Base-by-base conservation (phyloP, 2,888 invertebrate genomes). In the Sacculina carcini region DNA sequence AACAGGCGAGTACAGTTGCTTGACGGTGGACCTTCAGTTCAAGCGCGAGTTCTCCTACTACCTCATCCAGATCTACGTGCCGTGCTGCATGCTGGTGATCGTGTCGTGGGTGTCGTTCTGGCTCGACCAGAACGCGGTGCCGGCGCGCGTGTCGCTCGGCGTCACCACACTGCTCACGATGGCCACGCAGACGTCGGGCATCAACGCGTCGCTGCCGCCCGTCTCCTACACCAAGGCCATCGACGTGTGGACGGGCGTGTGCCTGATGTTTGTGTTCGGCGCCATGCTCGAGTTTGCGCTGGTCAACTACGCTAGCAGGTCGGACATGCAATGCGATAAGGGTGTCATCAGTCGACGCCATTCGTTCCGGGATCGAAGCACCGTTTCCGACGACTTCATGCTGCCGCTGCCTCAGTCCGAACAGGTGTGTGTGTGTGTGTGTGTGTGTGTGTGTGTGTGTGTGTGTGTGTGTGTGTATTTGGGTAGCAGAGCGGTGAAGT, bases 201-300 rank as follows among this genome's bases (percentile, higher is more conserved):
- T 69, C 57, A 69, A 68, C 58, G 61, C 64, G 28, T 63, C 62
- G 19, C 58, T 66, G 7, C 71, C 71, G 2, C 67, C 71, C 1
- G 72, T 72, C 28, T 69, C 69, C 40, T 72, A 72, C 59, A 70
- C 70, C 0, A 72, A 72, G 56, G 92, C 90, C 58, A 89, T 92
- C 62, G 90, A 92, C 68, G 86, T 92, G 50, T 92, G 90, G 92
- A 92, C 90, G 57, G 57, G 57, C 9, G 57, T 90, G 51, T 96
- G 94, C 67, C 73, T 94, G 60, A 94, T 94, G 48, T 96, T 96
- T 68, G 94, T 96, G 49, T 96, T 96, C 66, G 90, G 92, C 46
- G 94, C 96, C 24, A 69, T 96, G 58, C 75, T 96, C 54, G 96
- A 96, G 72, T 96, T 96, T 65, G 94, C 96, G 50, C 74, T 96